Conservation (phyloP, 2,113 vertebrate genomes). For the Podilymbus podiceps region DNA sequence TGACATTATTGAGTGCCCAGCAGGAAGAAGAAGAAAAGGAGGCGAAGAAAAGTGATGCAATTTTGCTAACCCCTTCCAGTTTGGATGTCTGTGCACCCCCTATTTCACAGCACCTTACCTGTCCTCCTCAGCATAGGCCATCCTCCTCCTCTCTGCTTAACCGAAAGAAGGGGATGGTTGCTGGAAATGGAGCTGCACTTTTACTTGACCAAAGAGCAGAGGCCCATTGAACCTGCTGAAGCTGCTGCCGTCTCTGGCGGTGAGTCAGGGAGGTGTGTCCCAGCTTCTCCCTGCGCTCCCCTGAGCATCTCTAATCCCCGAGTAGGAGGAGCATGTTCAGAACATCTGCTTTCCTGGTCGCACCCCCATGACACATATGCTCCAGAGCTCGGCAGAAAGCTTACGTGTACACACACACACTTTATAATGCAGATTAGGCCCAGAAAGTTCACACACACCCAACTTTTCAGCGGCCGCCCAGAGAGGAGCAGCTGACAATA, state of each 20-base stretch:
- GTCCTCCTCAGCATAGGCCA: slow-evolving; percentile 60
- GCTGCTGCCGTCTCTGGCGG: background rate
- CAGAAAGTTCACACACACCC: background rate
- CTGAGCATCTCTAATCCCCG: background rate
- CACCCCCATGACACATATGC: background rate
- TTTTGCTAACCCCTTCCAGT: background rate
- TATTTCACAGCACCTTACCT: slow-evolving; percentile 41
- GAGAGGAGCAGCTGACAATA: background rate
- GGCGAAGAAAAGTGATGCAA: background rate
- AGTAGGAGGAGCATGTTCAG: slow-evolving; percentile 33
- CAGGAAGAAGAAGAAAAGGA: slow-evolving; percentile 30
- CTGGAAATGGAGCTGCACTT: background rate
- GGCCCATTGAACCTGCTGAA: background rate
- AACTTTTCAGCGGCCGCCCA: background rate
- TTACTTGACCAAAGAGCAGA: background rate
- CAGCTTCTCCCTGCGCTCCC: background rate
- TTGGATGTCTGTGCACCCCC: background rate
- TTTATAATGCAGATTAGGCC: background rate
- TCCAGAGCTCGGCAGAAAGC: slow-evolving; percentile 25
- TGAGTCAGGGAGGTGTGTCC: background rate
- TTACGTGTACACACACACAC: background rate
- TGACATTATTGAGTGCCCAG: slow-evolving; percentile 61
- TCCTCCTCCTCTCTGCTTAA: slow-evolving; percentile 37
- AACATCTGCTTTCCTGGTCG: slow-evolving; percentile 29
- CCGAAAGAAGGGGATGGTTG: slow-evolving; percentile 4